These are phyloP conservation scores for Stenolophus ochropezus DNA, from an alignment of 2,888 invertebrate species.

Conservation along the genomic window DNA sequence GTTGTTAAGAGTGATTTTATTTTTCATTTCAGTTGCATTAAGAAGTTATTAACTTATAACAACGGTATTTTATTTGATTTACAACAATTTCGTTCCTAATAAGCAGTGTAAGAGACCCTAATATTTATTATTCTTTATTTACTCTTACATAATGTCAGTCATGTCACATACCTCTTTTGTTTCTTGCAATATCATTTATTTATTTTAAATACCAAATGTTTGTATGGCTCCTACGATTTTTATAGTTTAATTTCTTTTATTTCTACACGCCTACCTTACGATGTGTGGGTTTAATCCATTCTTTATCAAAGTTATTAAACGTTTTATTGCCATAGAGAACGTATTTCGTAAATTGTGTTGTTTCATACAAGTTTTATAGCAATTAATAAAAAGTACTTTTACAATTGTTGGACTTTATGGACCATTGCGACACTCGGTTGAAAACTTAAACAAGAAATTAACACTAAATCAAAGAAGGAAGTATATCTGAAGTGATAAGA, in stretches of 20 bases:
- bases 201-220: conserved; percentile 11
- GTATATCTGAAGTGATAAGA: not conserved
- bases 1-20: too few relatives aligned
- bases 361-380: conserved; percentile 4
- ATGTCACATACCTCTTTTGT: not conserved
- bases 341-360: conserved; percentile 36
- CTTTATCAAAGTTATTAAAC: conserved; percentile 44
- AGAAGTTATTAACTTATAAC: too few relatives aligned
- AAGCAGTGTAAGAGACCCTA: too few relatives aligned
- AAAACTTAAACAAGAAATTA: not conserved
- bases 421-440: not conserved
- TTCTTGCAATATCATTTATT: conserved; percentile 2
- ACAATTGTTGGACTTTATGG: not conserved
- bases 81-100: too few relatives aligned
- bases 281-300: conserved; percentile 20
- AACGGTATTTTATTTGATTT: too few relatives aligned
- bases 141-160: too few relatives aligned
- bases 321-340: conserved; percentile 16
- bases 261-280: conserved; percentile 17
- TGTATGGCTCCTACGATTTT: conserved; percentile 25
- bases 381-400: not conserved
- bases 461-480: not conserved
- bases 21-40: too few relatives aligned
- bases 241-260: conserved; percentile 38
- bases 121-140: too few relatives aligned